phyloP scores from a whole-genome alignment of 2,113 vertebrate genomes.

The Xenopus laevis region DNA sequence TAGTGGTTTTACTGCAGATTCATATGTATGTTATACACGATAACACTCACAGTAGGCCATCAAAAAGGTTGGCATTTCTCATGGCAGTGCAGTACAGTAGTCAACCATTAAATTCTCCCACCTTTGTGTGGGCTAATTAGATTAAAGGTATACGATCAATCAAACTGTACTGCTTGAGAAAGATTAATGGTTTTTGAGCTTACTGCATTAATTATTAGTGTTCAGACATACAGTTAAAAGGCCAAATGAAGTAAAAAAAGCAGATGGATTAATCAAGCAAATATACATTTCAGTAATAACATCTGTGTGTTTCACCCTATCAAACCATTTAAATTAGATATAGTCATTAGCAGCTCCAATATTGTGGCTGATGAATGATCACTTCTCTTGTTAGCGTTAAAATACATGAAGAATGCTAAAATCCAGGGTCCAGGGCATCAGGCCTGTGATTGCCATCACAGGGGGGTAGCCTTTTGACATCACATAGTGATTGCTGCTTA shows the following conservation, averaged over 20 bases:
- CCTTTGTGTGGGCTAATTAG: slow-evolving; percentile 58
- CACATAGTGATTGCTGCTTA: no score
- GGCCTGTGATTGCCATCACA: no score
- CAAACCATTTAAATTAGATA: background rate
- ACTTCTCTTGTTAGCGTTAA: no score
- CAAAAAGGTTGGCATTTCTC: slow-evolving; percentile 44
- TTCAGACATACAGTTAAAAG: slow-evolving; percentile 50
- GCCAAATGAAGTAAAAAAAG: slow-evolving; percentile 34
- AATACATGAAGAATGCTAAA: no score
- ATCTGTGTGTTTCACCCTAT: background rate
- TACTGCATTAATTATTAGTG: slow-evolving; percentile 63
- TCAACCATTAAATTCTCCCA: slow-evolving; percentile 54
- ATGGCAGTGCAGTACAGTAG: slow-evolving; percentile 31
- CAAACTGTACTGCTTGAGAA: slow-evolving; percentile 55
- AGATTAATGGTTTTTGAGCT: slow-evolving; percentile 64
- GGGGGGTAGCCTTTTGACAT: no score
- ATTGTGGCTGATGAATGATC: no score
- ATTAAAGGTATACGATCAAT: slow-evolving; percentile 67
- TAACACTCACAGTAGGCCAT: slow-evolving; percentile 17
- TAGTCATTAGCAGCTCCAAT: no score
- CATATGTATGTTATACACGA: slow-evolving; percentile 9
- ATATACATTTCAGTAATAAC: slow-evolving; percentile 30
- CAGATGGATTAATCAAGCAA: slow-evolving; percentile 40
- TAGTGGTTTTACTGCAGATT: slow-evolving; percentile 29
- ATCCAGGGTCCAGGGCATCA: no score